Evolutionary conservation across 2,113 vertebrate genomes (phyloP), one percentile per base, ranked within the genome.

Genomic region (Hirundichthys speculiger): DNA sequence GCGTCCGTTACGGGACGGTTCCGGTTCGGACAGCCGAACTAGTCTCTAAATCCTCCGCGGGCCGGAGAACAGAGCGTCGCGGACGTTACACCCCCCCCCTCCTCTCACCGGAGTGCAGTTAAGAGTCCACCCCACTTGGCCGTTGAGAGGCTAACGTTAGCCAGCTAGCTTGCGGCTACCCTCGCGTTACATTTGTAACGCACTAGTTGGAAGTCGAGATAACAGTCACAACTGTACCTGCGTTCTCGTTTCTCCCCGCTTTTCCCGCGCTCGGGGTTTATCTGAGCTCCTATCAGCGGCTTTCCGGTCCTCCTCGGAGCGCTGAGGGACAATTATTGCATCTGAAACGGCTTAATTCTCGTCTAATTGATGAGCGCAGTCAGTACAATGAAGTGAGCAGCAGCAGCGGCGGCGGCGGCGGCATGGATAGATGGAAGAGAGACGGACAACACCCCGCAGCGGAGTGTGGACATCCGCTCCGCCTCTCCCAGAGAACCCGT

Each of bases 161-260:
- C 89, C 64, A 5, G 45, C 65, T 90, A 91, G 89, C 89, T 88
- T 45, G 58, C 49, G 61, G 83, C 66, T 80, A 54, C 60, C 50
- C 53, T 43, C 53, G 47, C 82, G 82, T 87, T 89, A 87, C 86
- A 83, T 82, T 75, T 80, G 87, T 90, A 88, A 90, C 86, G 86
- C 19, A 64, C 9, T 80, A 91, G 83, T 89, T 87, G 61, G 30
- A 77, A 91, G 89, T 87, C 12, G 67, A 55, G 69, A 81, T 64
- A 83, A 86, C 59, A 81, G 76, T 83, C 74, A 5, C 69, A 30
- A n/a, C 73, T 14, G 67, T 89, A 90, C 89, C 89, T 91, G 88
- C 18, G 76, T 50, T 53, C 50, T 39, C 46, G 6, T 47, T 3
- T 14, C 2, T 14, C 30, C 3, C 21, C 21, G 0, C 10, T 40